Base-by-base conservation (phyloP, 2,888 invertebrate species). In the Orthosia incerta region DNA sequence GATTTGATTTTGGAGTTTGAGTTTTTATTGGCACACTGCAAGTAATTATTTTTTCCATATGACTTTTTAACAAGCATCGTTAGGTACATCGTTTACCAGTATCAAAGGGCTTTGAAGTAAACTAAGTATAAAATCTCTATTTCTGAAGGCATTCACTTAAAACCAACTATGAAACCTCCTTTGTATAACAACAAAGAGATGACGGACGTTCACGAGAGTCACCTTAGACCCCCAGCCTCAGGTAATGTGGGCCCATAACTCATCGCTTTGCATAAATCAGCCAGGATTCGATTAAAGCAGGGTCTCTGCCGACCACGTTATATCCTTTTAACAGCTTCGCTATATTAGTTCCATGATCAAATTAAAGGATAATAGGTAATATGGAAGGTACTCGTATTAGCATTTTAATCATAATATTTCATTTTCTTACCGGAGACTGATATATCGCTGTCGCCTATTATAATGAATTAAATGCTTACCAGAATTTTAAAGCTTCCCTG, bases 201-300 rank as follows among this genome's bases (percentile, higher is more conserved):
- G 78, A 81, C 23, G 70, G 64, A 83, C 74, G 75, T 45, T 55
- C 63, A 55, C 13, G n/a, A 59, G 72, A 72, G 62, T 73, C 57
- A 81, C 85, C 86, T 80, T 55, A 66, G 71, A 72, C 85, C 81
- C 60, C 48, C 62, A 75, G 74, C 45, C 60, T 59, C 71, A 78
- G 71, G 82, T 86, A 86, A 80, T 81, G 76, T 69, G 39, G 48
- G 39, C 65, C 23, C 72, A 76, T 83, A 83, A 85, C 68, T 87
- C 83, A 79, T 73, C 71, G 76, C 78, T 88, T 83, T 82, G 80
- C 87, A 88, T 88, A 88, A 88, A 87, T 88, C 85, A 86, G 74
- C 68, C 71, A 62, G 80, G 74, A 76, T 80, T 82, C 82, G 83
- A 86, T 87, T 87, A 87, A 83, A 83, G 65, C 63, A 71, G 79